These are phyloP conservation scores for Oreochromis niloticus DNA, from an alignment of 2,113 vertebrate species.

Conservation along the genomic window DNA sequence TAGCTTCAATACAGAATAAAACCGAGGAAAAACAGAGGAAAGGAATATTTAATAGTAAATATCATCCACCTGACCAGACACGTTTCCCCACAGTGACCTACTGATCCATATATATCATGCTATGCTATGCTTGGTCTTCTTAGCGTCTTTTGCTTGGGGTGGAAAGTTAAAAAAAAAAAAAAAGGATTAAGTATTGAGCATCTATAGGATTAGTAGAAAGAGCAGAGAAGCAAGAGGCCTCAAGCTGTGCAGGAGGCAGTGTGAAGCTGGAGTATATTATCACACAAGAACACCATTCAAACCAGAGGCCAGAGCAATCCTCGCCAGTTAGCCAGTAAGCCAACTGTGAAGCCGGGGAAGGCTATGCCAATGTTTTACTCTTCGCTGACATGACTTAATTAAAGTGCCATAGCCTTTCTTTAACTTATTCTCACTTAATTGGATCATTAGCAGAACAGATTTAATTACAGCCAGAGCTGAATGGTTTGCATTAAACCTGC, in stretches of 20 bases:
- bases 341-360: background rate
- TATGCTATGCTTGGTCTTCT: background rate
- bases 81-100: background rate
- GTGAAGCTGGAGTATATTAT: background rate
- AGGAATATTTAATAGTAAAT: background rate
- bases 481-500: conserved; percentile 41
- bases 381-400: conserved; percentile 56
- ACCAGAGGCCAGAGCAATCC: conserved; percentile 10
- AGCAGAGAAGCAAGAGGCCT: background rate
- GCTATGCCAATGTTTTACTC: conserved; percentile 37
- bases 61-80: background rate
- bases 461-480: conserved; percentile 53
- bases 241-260: conserved; percentile 4
- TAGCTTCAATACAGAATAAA: background rate
- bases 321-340: conserved; percentile 15
- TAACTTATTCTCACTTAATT: conserved; percentile 56
- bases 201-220: conserved; percentile 28
- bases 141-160: background rate
- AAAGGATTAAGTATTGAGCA: conserved; percentile 14
- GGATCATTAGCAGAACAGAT: conserved; percentile 60
- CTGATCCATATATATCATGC: background rate
- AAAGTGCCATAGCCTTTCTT: conserved; percentile 49
- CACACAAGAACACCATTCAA: background rate
- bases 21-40: background rate
- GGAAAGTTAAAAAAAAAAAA: background rate